These are phyloP conservation scores for Crotophaga sulcirostris DNA, from an alignment of 2,113 vertebrate genomes.

Conservation along the genomic window DNA sequence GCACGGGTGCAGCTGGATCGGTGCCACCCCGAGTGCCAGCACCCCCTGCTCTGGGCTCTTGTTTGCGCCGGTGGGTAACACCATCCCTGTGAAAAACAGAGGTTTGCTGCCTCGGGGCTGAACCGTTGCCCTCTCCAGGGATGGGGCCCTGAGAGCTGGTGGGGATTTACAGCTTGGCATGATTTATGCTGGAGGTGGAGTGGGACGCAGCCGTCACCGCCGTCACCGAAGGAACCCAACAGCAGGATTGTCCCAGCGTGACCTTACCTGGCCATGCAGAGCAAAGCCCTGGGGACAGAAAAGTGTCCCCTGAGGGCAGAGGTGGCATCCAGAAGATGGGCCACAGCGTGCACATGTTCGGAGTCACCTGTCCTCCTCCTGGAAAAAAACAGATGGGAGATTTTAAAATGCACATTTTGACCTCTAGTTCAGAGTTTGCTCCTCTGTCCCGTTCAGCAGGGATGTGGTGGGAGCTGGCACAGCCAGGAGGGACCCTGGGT, in stretches of 20 bases:
- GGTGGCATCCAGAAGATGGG: background rate
- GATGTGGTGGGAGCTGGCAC: background rate
- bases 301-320: background rate
- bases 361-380: accelerated
- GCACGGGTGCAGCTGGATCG: background rate
- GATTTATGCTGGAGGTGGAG: conserved; percentile 27
- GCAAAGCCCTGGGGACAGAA: background rate
- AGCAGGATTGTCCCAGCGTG: background rate
- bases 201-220: background rate
- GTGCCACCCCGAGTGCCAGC: background rate
- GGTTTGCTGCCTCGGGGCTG: conserved; percentile 50
- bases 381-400: background rate
- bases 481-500: background rate
- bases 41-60: background rate
- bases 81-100: background rate
- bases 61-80: background rate
- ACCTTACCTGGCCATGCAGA: background rate
- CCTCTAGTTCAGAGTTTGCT: background rate
- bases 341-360: background rate
- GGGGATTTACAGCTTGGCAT: background rate
- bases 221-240: background rate
- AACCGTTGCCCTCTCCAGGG: background rate
- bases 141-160: background rate
- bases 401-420: background rate
- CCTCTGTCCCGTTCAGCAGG: background rate